Evolutionary conservation across 2,888 invertebrate genomes (phyloP).

Genomic region (Acanthococcus lagerstroemiae): DNA sequence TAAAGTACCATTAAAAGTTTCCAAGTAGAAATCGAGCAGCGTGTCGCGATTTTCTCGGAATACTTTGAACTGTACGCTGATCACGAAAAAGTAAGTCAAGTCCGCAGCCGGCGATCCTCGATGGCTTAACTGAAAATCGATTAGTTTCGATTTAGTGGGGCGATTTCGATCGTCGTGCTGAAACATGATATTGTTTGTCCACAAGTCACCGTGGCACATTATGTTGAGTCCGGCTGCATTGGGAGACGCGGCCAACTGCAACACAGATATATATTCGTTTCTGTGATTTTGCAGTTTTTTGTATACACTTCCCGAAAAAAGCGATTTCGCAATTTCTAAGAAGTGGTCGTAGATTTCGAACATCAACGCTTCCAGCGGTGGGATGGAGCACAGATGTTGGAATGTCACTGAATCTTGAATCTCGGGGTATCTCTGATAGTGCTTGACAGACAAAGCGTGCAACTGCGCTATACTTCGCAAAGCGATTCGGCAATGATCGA

Average conservation of each 20-base stretch:
- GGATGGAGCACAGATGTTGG: too few relatives aligned
- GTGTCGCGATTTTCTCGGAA: slow-evolving; percentile 14
- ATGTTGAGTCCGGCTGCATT: background rate
- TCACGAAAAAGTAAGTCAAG: slow-evolving; percentile 31
- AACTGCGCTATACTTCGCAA: slow-evolving; percentile 13
- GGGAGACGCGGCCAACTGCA: background rate
- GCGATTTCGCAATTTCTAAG: too few relatives aligned
- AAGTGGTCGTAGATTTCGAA: too few relatives aligned
- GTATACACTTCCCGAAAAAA: too few relatives aligned
- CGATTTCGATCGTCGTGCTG: slow-evolving; percentile 21
- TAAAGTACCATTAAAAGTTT: slow-evolving; percentile 22
- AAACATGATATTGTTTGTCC: slow-evolving; percentile 32
- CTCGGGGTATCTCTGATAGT: background rate
- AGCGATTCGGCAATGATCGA: background rate
- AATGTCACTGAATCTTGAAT: background rate
- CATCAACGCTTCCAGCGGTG: too few relatives aligned
- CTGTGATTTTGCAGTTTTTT: too few relatives aligned
- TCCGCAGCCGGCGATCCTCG: slow-evolving; percentile 32
- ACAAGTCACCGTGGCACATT: slow-evolving; percentile 19
- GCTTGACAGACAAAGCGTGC: slow-evolving; percentile 8
- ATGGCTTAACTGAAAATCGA: slow-evolving; percentile 31
- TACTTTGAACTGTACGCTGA: slow-evolving; percentile 26
- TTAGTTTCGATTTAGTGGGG: slow-evolving; percentile 10
- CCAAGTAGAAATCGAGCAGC: slow-evolving; percentile 18
- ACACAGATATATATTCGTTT: background rate